A percentile compares a stretch with the other conserved stretches of the same genome.
These are phyloP conservation scores for Dunckerocampus dactyliophorus DNA, from an alignment of 2,113 vertebrate genomes.

Conservation along the genomic window DNA sequence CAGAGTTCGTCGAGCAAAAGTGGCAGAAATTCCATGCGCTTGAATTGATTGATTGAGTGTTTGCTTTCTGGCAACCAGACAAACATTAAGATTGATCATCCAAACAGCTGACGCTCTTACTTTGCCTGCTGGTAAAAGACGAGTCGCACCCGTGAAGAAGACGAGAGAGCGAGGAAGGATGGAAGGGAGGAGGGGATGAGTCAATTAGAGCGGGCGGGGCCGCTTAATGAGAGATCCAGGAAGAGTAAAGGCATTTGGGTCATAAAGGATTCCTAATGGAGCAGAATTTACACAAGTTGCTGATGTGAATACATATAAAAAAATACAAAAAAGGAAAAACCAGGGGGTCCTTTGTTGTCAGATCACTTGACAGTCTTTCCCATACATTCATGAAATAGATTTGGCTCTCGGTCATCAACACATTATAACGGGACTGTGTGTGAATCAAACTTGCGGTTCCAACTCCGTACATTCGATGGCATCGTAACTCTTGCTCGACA, in stretches of 20 bases:
- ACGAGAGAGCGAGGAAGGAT: background rate
- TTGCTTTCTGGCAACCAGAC: background rate
- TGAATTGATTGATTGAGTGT: too few relatives aligned
- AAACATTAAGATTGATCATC: background rate
- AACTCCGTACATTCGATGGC: too few relatives aligned
- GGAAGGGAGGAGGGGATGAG: slow-evolving; percentile 6
- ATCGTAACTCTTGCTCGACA: too few relatives aligned
- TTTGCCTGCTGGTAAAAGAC: too few relatives aligned
- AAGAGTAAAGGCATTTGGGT: slow-evolving; percentile 22
- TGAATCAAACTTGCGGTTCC: too few relatives aligned
- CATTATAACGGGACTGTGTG: too few relatives aligned
- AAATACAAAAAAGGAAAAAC: background rate
- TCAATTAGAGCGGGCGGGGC: slow-evolving; percentile 38
- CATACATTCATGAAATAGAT: too few relatives aligned
- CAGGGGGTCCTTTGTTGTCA: background rate
- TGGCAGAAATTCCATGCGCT: background rate
- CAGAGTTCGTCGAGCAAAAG: background rate
- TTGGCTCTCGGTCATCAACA: too few relatives aligned
- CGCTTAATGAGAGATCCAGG: slow-evolving; percentile 40
- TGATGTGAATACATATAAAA: slow-evolving; percentile 59
- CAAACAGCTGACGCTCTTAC: background rate
- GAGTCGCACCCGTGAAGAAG: too few relatives aligned
- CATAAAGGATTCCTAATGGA: slow-evolving; percentile 61
- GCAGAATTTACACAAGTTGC: slow-evolving; percentile 66
- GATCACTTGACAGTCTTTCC: too few relatives aligned